Base-by-base conservation (phyloP, 2,797 vertebrate genomes). In the Galaxias olidus region DNA sequence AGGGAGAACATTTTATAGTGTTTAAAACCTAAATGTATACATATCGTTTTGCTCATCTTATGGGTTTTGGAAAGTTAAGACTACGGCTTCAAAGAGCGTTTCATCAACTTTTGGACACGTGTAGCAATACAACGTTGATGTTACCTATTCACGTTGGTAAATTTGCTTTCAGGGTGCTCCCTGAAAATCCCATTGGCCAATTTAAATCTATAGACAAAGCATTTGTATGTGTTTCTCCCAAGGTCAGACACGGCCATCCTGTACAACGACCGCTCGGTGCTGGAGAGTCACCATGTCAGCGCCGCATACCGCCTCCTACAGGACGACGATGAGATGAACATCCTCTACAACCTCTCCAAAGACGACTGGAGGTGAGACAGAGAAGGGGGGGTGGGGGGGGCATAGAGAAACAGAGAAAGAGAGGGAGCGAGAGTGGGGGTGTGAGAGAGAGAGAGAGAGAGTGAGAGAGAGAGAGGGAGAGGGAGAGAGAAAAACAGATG, bases 201-300 rank as follows among this genome's bases (percentile, higher is more conserved):
- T 30, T 6, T 30, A 30, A 30, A 30, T 30, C 30, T 30, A 30
- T 30, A 30, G 30, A 30, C n/a, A n/a, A n/a, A n/a, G n/a, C n/a
- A n/a, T 2, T 30, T 30, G 30, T 30, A 30, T 30, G 30, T 30
- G 30, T 30, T 30, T 49, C 79, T 64, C 90, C 41, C 8, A 19
- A 99, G 98, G 86, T 99, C 97, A 43, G 97, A 99, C 87, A 86
- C 94, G 56, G 95, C 97, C 19, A 93, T 98, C 87, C 83, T 98
- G 11, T 98, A 98, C 81, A 98, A 98, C 7, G 97, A 98, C 74
- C 91, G 94, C 0, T 94, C 97, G 11, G 95, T 98, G 41, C 89
- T 94, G 64, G 97, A 98, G 86, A 98, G 95, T 75, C 96, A 98
- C 74, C 97, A 98, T 0, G 87, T 98, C 47, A 98, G 97, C 18